These are phyloP conservation scores for Stichodactyla mertensii DNA, from an alignment of 64 coral and sea anemone genomes.

Conservation along the genomic window DNA sequence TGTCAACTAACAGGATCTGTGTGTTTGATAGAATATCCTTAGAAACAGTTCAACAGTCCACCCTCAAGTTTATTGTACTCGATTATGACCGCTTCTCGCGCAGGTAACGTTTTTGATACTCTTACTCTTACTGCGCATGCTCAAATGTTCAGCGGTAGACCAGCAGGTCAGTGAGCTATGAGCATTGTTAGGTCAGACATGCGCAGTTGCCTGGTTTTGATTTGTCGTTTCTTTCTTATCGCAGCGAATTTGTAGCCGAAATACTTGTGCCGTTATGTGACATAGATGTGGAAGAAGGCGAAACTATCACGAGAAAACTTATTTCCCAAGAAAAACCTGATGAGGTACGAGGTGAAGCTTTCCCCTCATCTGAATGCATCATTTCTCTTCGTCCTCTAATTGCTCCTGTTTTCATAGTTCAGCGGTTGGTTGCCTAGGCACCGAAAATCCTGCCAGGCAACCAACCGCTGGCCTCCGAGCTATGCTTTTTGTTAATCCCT, in stretches of 20 bases:
- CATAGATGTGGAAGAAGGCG: constrained; percentile 50
- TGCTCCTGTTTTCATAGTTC: neutral
- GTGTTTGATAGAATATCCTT: constrained; percentile 60
- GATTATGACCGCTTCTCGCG: constrained; percentile 84
- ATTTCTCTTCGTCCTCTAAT: neutral
- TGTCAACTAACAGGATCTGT: constrained; percentile 71
- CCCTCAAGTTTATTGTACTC: constrained; percentile 81
- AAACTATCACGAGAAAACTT: constrained; percentile 58
- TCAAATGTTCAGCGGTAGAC: too few relatives aligned
- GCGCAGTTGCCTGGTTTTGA: neutral
- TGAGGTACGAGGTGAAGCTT: constrained; percentile 46
- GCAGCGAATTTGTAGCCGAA: constrained; percentile 79
- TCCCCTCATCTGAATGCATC: neutral
- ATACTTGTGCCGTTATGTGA: constrained; percentile 63
- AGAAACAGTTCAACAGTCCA: constrained; percentile 58
- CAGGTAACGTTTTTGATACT: neutral
- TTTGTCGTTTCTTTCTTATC: neutral
- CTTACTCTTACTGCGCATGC: too few relatives aligned
- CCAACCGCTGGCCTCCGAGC: neutral
- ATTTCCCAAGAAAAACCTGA: constrained; percentile 4
- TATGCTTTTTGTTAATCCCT: too few relatives aligned
- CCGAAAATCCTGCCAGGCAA: neutral
- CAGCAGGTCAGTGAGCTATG: neutral
- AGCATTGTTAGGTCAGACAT: neutral
- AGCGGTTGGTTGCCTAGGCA: neutral